Evolutionary conservation across 2,888 invertebrate genomes (phyloP).

Genomic region (Megamerina dolium): DNA sequence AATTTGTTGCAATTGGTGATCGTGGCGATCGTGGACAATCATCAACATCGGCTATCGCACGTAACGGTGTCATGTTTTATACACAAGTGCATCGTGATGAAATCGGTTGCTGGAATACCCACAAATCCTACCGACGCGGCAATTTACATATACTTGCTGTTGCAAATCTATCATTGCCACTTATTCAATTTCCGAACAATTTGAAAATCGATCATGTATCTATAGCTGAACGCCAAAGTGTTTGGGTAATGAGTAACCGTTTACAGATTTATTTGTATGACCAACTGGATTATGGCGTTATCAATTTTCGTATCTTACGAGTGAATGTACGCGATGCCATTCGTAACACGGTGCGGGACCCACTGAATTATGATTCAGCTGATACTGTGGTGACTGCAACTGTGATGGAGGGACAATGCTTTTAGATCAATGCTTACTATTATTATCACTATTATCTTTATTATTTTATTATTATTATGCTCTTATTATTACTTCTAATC

Average conservation of each 20-base stretch:
- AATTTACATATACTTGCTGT: constrained; percentile 52
- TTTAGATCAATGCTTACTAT: too few relatives aligned
- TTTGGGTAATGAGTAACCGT: constrained; percentile 73
- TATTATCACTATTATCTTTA: too few relatives aligned
- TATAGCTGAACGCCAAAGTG: constrained; percentile 52
- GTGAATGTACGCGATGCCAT: constrained; percentile 61
- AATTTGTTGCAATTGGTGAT: constrained; percentile 45
- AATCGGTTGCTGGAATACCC: constrained; percentile 74
- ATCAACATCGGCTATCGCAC: constrained; percentile 67
- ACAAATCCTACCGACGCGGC: constrained; percentile 59
- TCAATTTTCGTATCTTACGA: constrained; percentile 69
- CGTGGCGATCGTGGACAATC: constrained; percentile 58
- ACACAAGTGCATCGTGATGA: constrained; percentile 71
- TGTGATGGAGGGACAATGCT: constrained; percentile 30
- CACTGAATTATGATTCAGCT: constrained; percentile 38
- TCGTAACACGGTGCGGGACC: constrained; percentile 65
- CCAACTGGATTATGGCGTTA: constrained; percentile 56
- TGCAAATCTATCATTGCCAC: constrained; percentile 41
- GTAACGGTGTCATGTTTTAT: constrained; percentile 66
- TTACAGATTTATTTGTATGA: constrained; percentile 68
- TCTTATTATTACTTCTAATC: too few relatives aligned
- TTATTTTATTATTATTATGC: too few relatives aligned
- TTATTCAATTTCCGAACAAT: constrained; percentile 75
- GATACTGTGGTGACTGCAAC: constrained; percentile 14
- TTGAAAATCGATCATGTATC: constrained; percentile 69